Conservation (phyloP, 2,888 invertebrate genomes). For the Noctua pronuba region DNA sequence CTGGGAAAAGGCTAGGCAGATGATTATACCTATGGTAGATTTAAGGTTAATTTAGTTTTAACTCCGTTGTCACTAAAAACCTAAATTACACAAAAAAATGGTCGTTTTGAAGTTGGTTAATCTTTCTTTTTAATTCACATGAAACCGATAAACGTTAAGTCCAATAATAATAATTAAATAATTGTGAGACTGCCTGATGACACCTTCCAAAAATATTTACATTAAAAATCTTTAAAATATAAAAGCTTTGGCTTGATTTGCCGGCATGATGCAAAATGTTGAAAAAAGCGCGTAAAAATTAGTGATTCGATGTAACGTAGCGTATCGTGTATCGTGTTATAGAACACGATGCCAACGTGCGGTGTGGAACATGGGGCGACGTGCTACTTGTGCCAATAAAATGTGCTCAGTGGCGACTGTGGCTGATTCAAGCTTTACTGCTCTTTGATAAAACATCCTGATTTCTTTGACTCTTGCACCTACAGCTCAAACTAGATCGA, state of each 20-base stretch:
- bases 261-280: conserved; percentile 52
- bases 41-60: background rate
- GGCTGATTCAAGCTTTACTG: conserved; percentile 28
- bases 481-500: conserved; percentile 10
- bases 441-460: background rate
- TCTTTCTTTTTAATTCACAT: background rate
- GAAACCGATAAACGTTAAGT: background rate
- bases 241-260: conserved; percentile 39
- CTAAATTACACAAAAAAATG: background rate
- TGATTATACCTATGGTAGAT: background rate
- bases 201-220: conserved; percentile 44
- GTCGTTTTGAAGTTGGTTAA: background rate
- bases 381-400: conserved; percentile 45
- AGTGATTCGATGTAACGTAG: conserved; percentile 36
- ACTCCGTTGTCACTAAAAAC: background rate
- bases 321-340: conserved; percentile 31
- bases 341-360: conserved; percentile 34
- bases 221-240: conserved; percentile 16
- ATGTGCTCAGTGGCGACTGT: conserved; percentile 31
- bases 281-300: conserved; percentile 37
- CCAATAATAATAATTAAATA: background rate
- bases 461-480: conserved; percentile 4
- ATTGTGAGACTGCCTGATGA: background rate
- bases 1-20: too few relatives aligned
- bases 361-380: conserved; percentile 33